Evolutionary conservation across 2,113 vertebrate genomes (phyloP), one percentile per base, ranked within the genome.

Genomic region (Grallaria varia): DNA sequence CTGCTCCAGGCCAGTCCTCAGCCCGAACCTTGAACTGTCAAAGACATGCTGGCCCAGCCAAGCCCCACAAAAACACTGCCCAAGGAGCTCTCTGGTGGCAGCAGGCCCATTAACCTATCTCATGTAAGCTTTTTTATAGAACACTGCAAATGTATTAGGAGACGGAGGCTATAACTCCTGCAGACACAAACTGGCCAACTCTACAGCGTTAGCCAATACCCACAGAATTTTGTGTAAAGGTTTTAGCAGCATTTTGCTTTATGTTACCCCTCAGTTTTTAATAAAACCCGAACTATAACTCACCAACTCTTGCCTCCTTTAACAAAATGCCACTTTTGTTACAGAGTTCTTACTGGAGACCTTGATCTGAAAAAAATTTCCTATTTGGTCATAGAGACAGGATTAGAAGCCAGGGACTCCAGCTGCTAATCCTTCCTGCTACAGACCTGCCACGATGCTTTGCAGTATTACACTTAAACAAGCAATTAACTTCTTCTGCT

Each of bases 341-440:
- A 40, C 10, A 72, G 25, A 71, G 67, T 31, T 92, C 35, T 88
- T 80, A 71, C 33, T 83, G 59, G 21, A 86, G 52, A 81, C 52
- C 71, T 67, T 68, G 55, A 47, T 85, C 25, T 52, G 66, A 92
- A 83, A 73, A 47, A 49, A 10, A 3, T 6, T 81, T 88, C 59
- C 63, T 47, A 35, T 74, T 92, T 78, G 59, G 72, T 95, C 35
- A 91, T 8, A 83, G 63, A 94, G 60, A 50, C 89, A 63, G 68
- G 76, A 89, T 78, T 63, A 84, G 55, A 71, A 89, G 60, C 47
- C 83, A 95, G 77, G 59, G 76, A 87, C 68, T 91, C 50, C 68
- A 90, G 89, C 42, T 92, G 86, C 73, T 95, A 92, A 84, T 81
- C 75, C 56, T 69, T 84, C 76, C 76, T 75, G 50, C 76, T 80